Conservation (phyloP, 2,797 vertebrate species). For the Coracias cyanogaster region DNA sequence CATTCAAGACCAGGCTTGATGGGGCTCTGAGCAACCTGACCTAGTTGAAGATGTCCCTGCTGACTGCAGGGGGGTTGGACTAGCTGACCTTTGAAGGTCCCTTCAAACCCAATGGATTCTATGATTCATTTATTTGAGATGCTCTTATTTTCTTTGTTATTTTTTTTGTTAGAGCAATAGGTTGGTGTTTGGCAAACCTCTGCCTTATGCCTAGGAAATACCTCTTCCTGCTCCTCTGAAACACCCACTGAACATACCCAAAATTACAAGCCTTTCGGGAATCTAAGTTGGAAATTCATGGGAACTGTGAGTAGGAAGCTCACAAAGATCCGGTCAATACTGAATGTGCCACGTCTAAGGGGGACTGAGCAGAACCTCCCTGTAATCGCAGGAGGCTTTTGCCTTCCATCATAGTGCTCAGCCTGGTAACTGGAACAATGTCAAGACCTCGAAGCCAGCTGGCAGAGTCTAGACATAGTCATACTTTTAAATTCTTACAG, state of each 20-base stretch:
- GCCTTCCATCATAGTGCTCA: not conserved
- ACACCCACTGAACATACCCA: not conserved
- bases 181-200: not conserved
- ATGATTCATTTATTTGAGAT: not conserved
- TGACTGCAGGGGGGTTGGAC: too few relatives aligned
- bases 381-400: not conserved
- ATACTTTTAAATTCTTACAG: not conserved
- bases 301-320: not conserved
- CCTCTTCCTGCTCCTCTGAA: not conserved
- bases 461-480: not conserved
- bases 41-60: too few relatives aligned
- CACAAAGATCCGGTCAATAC: too few relatives aligned
- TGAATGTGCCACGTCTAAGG: not conserved
- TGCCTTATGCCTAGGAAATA: not conserved
- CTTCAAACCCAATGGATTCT: too few relatives aligned
- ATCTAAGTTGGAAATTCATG: not conserved
- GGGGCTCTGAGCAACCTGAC: too few relatives aligned
- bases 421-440: too few relatives aligned
- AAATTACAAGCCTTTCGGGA: not conserved
- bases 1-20: too few relatives aligned
- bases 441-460: not conserved
- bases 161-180: not conserved
- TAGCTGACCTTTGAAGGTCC: too few relatives aligned
- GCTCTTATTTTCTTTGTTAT: not conserved
- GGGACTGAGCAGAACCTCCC: not conserved